Evolutionary conservation across 2,888 invertebrate species (phyloP), one percentile per base, ranked within the genome.

Genomic region (Eurois occulta): DNA sequence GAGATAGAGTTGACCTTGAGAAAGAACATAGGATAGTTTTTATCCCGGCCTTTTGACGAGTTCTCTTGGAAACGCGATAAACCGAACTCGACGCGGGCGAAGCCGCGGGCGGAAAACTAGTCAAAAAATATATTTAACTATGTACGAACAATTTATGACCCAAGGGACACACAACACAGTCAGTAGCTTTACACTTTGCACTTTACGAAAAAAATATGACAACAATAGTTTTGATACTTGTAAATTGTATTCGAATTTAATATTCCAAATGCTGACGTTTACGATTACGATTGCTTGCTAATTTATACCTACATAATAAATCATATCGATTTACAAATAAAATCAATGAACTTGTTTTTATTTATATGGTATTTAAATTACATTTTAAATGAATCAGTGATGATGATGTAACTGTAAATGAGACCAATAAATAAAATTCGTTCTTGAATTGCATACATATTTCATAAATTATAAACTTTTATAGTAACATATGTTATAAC

Each of bases 141-240:
- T 3, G 2, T 48, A 24, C 8, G 2, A 24, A 24, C 21, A 21
- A 48, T 21, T 48, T 55, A 55, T n/a, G 52, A n/a, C n/a, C n/a
- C n/a, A n/a, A 55, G n/a, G 48, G 48, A 48, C 48, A 21, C 52
- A 24, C 0, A 3, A 52, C 24, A 52, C 52, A 10, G n/a, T n/a
- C n/a, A n/a, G n/a, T n/a, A n/a, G n/a, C 21, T 21, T 43, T 43
- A 13, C 5, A 62, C 18, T 35, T 35, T 62, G 32, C 35, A 35
- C 10, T 62, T 38, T 64, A 38, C 13, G 6, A 11, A 4, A 75
- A 78, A 43, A 7, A 21, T 16, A 70, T 38, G 35, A 55, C 35
- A 18, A 3, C 11, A 32, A n/a, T 38, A 75, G 46, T 81, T 81
- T 78, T 78, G 81, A 81, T 78, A 75, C 81, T 81, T 78, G 75